Base-by-base conservation (phyloP, 2,113 vertebrate species). In the Alouatta palliata region DNA sequence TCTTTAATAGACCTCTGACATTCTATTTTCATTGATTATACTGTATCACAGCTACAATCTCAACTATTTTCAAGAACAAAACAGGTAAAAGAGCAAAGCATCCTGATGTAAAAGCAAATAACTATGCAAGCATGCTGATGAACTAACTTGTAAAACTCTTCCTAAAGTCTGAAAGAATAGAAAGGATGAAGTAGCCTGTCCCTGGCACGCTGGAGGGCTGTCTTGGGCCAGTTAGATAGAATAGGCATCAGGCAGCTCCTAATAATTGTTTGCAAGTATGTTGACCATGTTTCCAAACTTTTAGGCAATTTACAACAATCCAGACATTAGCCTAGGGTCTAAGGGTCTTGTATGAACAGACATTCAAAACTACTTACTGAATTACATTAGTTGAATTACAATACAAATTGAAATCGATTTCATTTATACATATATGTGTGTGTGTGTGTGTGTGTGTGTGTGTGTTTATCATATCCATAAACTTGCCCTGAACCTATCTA, bases 1-100 rank as follows among this genome's bases (percentile, higher is more conserved):
- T 79, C 30, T 25, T 88, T 54, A 88, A 58, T 37, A 71, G 30
- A 80, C 19, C 25, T 87, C 80, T 43, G n/a, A 79, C 87, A 61
- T 49, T 40, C 40, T 49, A 68, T 35, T 73, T 58, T 11, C 5
- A 49, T 10, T 37, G 6, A 70, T 66, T 56, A 25, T 10, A 43
- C 37, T 56, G n/a, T 80, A 27, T 2, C 30, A 87, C 16, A 49
- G 17, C n/a, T 21, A 45, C 47, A 61, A 73, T 88, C 19, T 88
- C 43, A 68, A 35, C 20, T 58, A 9, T 3, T 12, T 89, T 16
- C 2, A 61, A 19, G 32, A 82, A 73, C 17, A 79, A n/a, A 94
- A 79, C n/a, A 64, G 37, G 4, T 66, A 77, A 49, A 49, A 19
- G 21, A 52, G 25, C 25, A 61, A 73, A 88, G 40, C 27, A 43